These are phyloP conservation scores for Tursiops truncatus DNA, from an alignment of 2,113 vertebrate genomes.

Conservation along the genomic window DNA sequence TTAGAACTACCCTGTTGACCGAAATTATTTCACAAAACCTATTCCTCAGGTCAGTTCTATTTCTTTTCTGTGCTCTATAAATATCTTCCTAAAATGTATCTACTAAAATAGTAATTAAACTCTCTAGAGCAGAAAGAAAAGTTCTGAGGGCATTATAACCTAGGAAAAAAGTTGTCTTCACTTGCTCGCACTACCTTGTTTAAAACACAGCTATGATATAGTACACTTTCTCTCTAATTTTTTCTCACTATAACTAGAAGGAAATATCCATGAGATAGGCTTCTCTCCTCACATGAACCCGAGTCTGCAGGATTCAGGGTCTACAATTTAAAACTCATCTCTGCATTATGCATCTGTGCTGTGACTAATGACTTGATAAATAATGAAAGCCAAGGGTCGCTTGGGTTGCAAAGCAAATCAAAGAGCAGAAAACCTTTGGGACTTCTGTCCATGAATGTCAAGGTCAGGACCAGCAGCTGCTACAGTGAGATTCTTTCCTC, in stretches of 20 bases:
- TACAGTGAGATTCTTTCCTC: not conserved
- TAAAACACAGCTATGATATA: not conserved
- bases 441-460: not conserved
- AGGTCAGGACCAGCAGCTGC: not conserved
- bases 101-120: not conserved
- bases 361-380: slow-evolving; percentile 62
- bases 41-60: not conserved
- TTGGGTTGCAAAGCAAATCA: not conserved
- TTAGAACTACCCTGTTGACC: not conserved
- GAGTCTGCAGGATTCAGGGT: not conserved
- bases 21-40: not conserved
- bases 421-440: not conserved
- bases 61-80: not conserved
- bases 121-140: not conserved
- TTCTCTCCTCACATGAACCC: not conserved
- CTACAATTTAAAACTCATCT: slow-evolving; percentile 23
- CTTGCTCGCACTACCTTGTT: not conserved
- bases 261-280: not conserved
- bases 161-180: not conserved
- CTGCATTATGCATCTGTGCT: not conserved
- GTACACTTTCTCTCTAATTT: not conserved
- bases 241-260: not conserved
- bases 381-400: slow-evolving; percentile 43
- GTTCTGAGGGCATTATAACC: not conserved
- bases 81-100: not conserved